These are phyloP conservation scores for Augiades crinisus DNA, from an alignment of 2,888 invertebrate genomes.

Conservation along the genomic window DNA sequence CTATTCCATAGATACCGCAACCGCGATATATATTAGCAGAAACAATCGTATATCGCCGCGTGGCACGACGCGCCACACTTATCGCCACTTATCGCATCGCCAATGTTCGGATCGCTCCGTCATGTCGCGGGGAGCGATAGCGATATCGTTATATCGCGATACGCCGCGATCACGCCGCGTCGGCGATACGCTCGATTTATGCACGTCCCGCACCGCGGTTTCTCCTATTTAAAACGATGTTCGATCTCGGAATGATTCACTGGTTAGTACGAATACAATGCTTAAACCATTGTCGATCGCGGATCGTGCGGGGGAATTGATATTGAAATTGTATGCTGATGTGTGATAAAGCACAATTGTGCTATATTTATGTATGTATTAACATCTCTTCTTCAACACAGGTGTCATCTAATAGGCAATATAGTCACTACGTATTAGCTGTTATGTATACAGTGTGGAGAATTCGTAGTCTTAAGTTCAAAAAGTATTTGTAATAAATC, in stretches of 20 bases:
- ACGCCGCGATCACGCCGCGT: slow-evolving; percentile 13
- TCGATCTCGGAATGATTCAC: slow-evolving; percentile 17
- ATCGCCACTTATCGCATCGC: neutral
- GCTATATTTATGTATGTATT: neutral
- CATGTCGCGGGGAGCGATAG: slow-evolving; percentile 18
- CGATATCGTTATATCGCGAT: slow-evolving; percentile 23
- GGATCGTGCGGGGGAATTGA: slow-evolving; percentile 1
- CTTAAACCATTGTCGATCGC: slow-evolving; percentile 9
- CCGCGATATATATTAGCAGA: slow-evolving; percentile 8
- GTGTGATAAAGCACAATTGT: no score
- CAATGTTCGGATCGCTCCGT: slow-evolving; percentile 20
- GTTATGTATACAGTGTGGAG: no score
- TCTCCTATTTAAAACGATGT: slow-evolving; percentile 18
- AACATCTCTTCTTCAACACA: neutral
- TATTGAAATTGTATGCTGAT: no score
- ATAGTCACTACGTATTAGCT: no score
- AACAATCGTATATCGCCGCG: slow-evolving; percentile 17
- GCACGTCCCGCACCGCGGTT: slow-evolving; percentile 7
- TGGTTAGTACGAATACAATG: slow-evolving; percentile 9
- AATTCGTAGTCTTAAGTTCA: no score
- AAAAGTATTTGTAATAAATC: no score
- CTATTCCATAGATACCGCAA: slow-evolving; percentile 5
- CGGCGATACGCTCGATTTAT: slow-evolving; percentile 21
- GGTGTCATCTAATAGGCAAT: no score
- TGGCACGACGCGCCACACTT: slow-evolving; percentile 14